A percentile compares a stretch with the other conserved stretches of the same genome.
Conservation (phyloP, 2,888 invertebrate species). For the Schizotus pectinicornis region DNA sequence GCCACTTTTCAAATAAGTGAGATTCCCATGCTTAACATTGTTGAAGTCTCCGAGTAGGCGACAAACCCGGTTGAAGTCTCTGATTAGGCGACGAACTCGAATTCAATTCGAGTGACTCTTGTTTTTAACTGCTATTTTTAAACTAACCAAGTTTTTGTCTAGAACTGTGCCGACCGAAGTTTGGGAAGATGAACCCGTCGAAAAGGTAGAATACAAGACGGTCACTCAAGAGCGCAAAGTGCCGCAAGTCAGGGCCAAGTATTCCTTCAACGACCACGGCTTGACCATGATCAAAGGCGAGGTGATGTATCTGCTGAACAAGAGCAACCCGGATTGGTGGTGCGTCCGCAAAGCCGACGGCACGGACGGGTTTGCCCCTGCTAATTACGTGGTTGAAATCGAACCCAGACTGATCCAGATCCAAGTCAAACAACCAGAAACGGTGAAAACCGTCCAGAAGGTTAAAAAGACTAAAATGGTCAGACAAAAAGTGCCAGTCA, state of each 20-base stretch:
- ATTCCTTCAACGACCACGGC: slow-evolving; percentile 91
- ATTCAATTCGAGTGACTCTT: background rate
- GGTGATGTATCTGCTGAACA: slow-evolving; percentile 87
- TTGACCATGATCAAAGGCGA: slow-evolving; percentile 92
- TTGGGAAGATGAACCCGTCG: slow-evolving; percentile 90
- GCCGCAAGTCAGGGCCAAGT: slow-evolving; percentile 86
- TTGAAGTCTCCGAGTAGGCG: too few relatives aligned
- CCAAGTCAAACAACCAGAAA: slow-evolving; percentile 85
- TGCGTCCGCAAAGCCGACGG: slow-evolving; percentile 92
- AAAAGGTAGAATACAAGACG: slow-evolving; percentile 83
- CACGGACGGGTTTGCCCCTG: slow-evolving; percentile 95
- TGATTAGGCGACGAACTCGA: background rate
- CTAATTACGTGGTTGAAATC: slow-evolving; percentile 92
- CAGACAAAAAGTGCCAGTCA: slow-evolving; percentile 82
- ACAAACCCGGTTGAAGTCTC: too few relatives aligned
- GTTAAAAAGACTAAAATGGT: slow-evolving; percentile 91
- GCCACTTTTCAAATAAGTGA: too few relatives aligned
- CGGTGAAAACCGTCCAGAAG: slow-evolving; percentile 80
- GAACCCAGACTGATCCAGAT: slow-evolving; percentile 86
- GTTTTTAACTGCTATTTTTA: too few relatives aligned
- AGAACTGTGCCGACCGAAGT: slow-evolving; percentile 86
- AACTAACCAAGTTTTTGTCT: background rate
- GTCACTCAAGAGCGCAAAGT: slow-evolving; percentile 85
- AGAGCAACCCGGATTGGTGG: slow-evolving; percentile 99
- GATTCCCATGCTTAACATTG: too few relatives aligned